Conservation (phyloP, 2,797 vertebrate species). For the Astyanax mexicanus region DNA sequence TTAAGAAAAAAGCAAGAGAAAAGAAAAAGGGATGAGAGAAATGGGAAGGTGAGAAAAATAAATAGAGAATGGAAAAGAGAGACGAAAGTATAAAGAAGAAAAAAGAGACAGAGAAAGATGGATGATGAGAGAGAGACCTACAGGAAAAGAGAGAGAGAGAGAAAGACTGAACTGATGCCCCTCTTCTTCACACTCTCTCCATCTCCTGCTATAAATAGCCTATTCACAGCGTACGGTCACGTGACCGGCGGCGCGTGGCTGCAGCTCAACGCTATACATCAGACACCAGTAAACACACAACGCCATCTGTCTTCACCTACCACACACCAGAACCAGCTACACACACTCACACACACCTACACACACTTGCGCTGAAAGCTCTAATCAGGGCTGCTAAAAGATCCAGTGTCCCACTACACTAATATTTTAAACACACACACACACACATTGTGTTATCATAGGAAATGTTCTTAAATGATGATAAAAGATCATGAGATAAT, state of each 20-base stretch:
- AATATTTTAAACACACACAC: conserved; percentile 11
- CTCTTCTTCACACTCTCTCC: conserved; percentile 5
- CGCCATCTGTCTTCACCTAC: conserved; percentile 33
- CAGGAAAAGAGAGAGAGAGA: not conserved
- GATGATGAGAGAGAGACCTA: not conserved
- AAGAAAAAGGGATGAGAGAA: no score
- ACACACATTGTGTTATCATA: no score
- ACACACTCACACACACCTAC: not conserved
- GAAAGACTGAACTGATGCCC: not conserved
- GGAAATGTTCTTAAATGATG: no score
- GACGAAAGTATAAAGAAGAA: not conserved
- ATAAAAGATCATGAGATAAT: no score
- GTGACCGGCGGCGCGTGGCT: conserved; percentile 28
- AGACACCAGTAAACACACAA: conserved; percentile 25
- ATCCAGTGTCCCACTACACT: not conserved
- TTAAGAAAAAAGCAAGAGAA: not conserved
- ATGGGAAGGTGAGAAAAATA: no score
- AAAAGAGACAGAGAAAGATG: conserved; percentile 25
- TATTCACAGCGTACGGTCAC: conserved; percentile 29
- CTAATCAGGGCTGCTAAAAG: not conserved
- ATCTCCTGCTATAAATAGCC: conserved; percentile 51
- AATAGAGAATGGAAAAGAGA: conserved; percentile 16
- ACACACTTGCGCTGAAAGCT: no score
- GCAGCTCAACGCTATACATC: conserved; percentile 21
- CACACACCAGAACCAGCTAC: not conserved